Evolutionary conservation across 2,797 vertebrate species (phyloP), one percentile per base, ranked within the genome.

Genomic region (Heterohyrax brucei): DNA sequence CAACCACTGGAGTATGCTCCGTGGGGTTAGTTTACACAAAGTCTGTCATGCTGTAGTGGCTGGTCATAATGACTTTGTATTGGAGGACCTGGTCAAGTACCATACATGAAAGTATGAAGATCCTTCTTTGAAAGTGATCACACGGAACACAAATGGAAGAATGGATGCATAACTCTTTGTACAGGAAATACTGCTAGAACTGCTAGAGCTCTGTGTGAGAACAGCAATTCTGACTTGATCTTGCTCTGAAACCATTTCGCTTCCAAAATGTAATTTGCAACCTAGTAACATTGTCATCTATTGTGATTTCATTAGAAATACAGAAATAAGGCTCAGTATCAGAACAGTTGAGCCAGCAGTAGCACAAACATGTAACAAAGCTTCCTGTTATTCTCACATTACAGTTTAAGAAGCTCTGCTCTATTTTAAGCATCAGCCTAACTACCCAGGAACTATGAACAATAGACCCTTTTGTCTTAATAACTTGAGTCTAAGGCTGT

Each of bases 1-100:
- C 97, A 99, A 99, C 96, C 99, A 99, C 98, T 99, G 99, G 97
- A 99, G 93, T 99, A 99, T 76, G 99, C 99, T 33, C 99, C 99
- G 9, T 98, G 99, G 97, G 99, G 99, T 93, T 99, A 44, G 99
- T 99, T 96, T 99, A 99, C 80, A 98, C 99, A 13, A 99, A 99
- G 84, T 99, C 99, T 70, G 99, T 99, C 56, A 97, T 99, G 97
- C 99, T 99, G 7, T 30, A 14, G 99, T 99, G 33, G 98, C 99
- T 1, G 99, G 99, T 33, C 99, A 99, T n/a, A 99, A 99, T 96
- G 99, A 99, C 97, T 99, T 99, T 93, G 97, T 99, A 96, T 99
- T 99, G 44, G 99, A 99, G 84, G 99, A 99, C 50, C 97, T 99
- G 30, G 99, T 99, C 97, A 99, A 99, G 96, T 99, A 95, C 99